A percentile compares a stretch with the other conserved stretches of the same genome.
Evolutionary conservation across 92 coral and sea anemone species (phyloP).

Genomic region (Parazoanthus atlanticus): DNA sequence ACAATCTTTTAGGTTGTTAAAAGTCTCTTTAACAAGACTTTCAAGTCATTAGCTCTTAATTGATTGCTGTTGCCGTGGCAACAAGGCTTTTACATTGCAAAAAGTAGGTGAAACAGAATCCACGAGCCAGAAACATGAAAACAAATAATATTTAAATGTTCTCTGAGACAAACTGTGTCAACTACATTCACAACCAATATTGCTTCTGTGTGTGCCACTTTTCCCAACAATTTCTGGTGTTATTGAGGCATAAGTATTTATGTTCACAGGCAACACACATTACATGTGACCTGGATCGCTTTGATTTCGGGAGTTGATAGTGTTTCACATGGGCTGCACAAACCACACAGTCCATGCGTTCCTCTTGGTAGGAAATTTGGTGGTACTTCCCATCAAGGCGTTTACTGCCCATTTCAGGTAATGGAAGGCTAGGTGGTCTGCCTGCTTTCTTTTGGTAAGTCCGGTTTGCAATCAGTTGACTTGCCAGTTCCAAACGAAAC

Average conservation of each 20-base stretch:
- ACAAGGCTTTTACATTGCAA: slow-evolving; percentile 7
- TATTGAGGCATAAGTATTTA: slow-evolving; percentile 43
- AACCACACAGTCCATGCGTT: slow-evolving; percentile 46
- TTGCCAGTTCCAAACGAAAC: slow-evolving; percentile 8
- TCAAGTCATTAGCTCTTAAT: slow-evolving; percentile 13
- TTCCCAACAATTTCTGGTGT: slow-evolving; percentile 53
- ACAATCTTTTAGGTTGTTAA: background rate
- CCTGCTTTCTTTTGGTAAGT: slow-evolving; percentile 8
- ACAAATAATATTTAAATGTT: background rate
- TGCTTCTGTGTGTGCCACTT: slow-evolving; percentile 43
- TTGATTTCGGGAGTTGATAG: slow-evolving; percentile 11
- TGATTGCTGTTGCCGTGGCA: background rate
- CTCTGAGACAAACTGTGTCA: background rate
- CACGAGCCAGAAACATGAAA: slow-evolving; percentile 8
- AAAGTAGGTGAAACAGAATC: background rate
- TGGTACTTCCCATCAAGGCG: background rate
- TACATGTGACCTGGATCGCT: slow-evolving; percentile 29
- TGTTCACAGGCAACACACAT: slow-evolving; percentile 30
- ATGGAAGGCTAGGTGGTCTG: background rate
- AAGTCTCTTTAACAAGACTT: background rate
- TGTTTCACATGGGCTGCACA: slow-evolving; percentile 49
- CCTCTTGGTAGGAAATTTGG: background rate
- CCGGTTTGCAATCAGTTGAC: background rate
- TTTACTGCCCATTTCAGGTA: too few species aligned
- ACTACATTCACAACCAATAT: slow-evolving; percentile 11